Base-by-base conservation (phyloP, 2,888 invertebrate species). In the Caenorhabditis drosophilae region DNA sequence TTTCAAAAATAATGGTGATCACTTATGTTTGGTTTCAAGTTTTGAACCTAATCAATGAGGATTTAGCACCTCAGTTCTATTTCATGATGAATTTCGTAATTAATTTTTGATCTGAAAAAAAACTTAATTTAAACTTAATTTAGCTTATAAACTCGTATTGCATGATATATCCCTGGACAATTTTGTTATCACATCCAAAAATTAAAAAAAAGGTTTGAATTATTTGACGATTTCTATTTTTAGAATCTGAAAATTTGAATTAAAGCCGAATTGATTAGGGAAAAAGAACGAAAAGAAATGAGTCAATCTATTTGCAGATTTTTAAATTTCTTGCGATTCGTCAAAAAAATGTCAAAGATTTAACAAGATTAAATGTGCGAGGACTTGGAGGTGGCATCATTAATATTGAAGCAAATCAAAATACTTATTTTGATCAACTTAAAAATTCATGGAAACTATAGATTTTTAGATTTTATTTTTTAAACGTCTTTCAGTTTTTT, bases 81-180 rank as follows among this genome's bases (percentile, higher is more conserved):
- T 60, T 54, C 27, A 25, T 54, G 1, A 60, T 60, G 60, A 54
- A 60, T 20, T 6, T 60, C 31, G 57, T 58, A 35, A 11, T 34
- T 12, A 7, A 16, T 4, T 22, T 42, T n/a, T n/a, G n/a, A n/a
- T n/a, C n/a, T n/a, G n/a, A n/a, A n/a, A n/a, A 12, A 42, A 42
- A 31, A 31, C 31, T 42, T 9, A 12, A 42, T 42, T 20, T 2
- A 31, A 31, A 9, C 25, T 4, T 9, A 38, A 20, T 0, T 26
- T 38, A 51, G 57, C 20, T 48, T 15, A 60, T 60, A 27, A 60
- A 60, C 38, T 20, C 31, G 2, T 53, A 54, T 45, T 54, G 60
- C 20, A 25, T 60, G 4, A 49, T 49, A 11, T 60, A 54, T 41
- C 60, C 60, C 2, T 54, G 60, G 53, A 45, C 54, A 26, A 60